Conservation (phyloP, 1,140 invertebrate genomes). For the Brachionus plicatilis region DNA sequence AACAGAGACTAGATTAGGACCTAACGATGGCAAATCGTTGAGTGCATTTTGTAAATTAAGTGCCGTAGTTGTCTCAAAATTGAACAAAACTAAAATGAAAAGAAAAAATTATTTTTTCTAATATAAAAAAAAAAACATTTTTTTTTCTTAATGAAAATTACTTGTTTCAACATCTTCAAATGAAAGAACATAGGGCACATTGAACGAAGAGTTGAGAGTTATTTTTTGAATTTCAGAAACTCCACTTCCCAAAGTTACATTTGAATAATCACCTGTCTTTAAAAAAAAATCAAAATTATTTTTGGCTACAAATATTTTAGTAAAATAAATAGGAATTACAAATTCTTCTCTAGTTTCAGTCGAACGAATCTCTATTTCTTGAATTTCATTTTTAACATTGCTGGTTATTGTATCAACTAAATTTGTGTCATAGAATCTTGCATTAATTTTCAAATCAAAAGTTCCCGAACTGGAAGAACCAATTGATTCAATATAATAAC, state of each 20-base stretch:
- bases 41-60: not conserved
- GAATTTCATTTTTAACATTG: slow-evolving; percentile 35
- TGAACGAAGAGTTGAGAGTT: not conserved
- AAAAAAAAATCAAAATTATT: not conserved
- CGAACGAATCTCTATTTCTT: slow-evolving; percentile 22
- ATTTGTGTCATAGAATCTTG: not conserved
- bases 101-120: not conserved
- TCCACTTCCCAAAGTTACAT: not conserved
- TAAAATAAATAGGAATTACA: not conserved
- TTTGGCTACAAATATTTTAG: too few relatives aligned
- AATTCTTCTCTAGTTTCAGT: not conserved
- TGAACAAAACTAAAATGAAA: not conserved
- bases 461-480: not conserved
- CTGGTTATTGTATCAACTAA: not conserved
- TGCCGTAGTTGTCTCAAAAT: not conserved
- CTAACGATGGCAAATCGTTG: slow-evolving; percentile 20
- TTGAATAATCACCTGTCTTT: not conserved
- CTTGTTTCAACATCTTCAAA: slow-evolving; percentile 15
- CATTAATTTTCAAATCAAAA: not conserved
- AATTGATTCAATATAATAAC: slow-evolving; percentile 28
- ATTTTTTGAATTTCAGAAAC: slow-evolving; percentile 3
- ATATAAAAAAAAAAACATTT: not conserved
- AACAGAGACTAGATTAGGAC: not conserved
- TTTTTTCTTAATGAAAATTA: not conserved
- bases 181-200: not conserved